phyloP scores from a whole-genome alignment of 2,113 vertebrate genomes.

The Opisthocomus hoazin region DNA sequence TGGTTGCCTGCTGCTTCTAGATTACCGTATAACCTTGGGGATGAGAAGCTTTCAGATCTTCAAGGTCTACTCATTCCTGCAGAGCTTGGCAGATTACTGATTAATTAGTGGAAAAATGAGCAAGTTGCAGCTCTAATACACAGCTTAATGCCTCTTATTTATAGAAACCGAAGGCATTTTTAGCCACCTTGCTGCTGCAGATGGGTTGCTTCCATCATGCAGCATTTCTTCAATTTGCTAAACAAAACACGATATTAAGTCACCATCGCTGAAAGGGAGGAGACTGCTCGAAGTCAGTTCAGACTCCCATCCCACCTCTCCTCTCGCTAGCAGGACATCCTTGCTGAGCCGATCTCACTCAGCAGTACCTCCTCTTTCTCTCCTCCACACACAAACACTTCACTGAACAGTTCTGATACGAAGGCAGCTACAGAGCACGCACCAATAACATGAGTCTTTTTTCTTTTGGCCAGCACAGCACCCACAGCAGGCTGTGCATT shows the following conservation, averaged over 20 bases:
- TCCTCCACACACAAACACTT: neutral
- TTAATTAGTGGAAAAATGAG: neutral
- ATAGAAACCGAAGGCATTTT: neutral
- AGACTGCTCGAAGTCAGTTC: neutral
- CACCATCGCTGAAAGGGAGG: neutral
- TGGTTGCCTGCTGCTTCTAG: neutral
- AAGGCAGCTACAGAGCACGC: neutral
- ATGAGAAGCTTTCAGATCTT: neutral
- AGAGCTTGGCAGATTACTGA: neutral
- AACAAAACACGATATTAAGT: neutral
- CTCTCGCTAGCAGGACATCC: neutral
- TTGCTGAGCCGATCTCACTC: neutral
- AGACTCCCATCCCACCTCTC: neutral
- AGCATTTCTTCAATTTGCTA: neutral
- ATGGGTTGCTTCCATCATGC: neutral
- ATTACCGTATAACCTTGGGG: neutral
- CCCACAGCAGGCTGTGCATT: neutral
- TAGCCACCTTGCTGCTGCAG: neutral
- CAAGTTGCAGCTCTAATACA: neutral
- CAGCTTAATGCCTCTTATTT: neutral
- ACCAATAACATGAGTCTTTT: neutral
- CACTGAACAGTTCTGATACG: neutral
- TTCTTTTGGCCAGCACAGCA: neutral
- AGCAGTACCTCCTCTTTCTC: neutral
- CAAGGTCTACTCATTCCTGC: neutral